Percentiles rank a stretch among this genome's conserved stretches.
These are phyloP conservation scores for Beris morrisii DNA, from an alignment of 2,888 invertebrate species.

Conservation along the genomic window DNA sequence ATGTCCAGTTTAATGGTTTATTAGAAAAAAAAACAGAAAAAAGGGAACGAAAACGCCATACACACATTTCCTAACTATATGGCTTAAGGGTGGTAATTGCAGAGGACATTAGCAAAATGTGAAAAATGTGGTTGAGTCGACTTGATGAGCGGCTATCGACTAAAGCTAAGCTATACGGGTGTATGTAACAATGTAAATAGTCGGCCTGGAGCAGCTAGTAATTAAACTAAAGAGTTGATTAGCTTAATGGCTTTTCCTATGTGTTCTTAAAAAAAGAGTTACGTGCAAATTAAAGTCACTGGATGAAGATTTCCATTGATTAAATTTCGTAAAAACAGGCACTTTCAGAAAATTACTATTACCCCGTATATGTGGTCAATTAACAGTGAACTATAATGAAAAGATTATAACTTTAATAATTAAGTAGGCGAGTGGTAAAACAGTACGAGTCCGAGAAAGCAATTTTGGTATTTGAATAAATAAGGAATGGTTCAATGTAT, in stretches of 20 bases:
- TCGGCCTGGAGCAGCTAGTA: background rate
- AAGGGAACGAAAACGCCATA: too few species aligned
- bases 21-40: too few species aligned
- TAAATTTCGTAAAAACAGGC: background rate
- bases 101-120: constrained; percentile 21
- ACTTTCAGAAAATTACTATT: too few species aligned
- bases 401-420: too few species aligned
- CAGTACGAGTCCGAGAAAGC: too few species aligned
- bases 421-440: too few species aligned
- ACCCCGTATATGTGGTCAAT: too few species aligned
- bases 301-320: background rate
- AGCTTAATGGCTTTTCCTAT: constrained; percentile 25
- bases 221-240: constrained; percentile 26
- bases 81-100: constrained; percentile 18
- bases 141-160: background rate
- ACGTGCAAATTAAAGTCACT: background rate
- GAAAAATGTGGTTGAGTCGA: constrained; percentile 7
- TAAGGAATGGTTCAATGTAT: too few species aligned
- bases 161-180: background rate
- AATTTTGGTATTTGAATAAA: too few species aligned
- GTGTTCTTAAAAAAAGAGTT: background rate
- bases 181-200: background rate
- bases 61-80: too few species aligned
- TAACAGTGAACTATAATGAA: too few species aligned
- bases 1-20: too few species aligned